phyloP scores from a whole-genome alignment of 2,797 vertebrate genomes.

The Eulemur mongoz region DNA sequence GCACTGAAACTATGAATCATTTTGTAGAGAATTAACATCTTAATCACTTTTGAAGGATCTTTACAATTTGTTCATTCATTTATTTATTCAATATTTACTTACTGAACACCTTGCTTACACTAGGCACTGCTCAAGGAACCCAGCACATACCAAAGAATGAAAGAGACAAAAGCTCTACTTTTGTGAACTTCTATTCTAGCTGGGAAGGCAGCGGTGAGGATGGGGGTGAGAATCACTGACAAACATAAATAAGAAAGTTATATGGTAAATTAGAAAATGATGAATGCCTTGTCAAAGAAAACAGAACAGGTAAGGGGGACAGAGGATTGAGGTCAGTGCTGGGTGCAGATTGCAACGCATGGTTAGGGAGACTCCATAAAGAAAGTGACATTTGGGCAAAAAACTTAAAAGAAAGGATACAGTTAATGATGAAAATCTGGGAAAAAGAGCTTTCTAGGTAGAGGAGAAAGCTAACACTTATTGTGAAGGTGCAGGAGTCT shows the following conservation, averaged over 20 bases:
- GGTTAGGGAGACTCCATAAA: background rate
- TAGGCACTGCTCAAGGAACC: background rate
- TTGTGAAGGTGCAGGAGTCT: background rate
- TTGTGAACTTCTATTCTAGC: background rate
- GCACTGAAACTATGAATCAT: background rate
- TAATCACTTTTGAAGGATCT: background rate
- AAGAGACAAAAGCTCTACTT: background rate
- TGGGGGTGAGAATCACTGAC: background rate
- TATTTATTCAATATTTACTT: background rate
- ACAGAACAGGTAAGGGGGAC: background rate
- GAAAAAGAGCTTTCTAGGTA: background rate
- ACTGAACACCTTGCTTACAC: background rate
- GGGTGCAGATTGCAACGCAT: too few relatives aligned
- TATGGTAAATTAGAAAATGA: background rate
- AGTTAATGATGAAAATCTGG: background rate
- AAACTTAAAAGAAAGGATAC: background rate
- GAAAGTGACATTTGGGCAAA: background rate
- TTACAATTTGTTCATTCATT: background rate
- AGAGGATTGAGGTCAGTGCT: background rate
- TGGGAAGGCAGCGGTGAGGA: background rate
- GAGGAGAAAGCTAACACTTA: background rate
- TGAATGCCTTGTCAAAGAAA: background rate
- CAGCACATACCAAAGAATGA: background rate
- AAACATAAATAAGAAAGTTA: background rate
- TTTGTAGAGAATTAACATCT: background rate